A percentile compares a stretch with the other conserved stretches of the same genome.
These are phyloP conservation scores for Drosophila nr. perissopoda DNA, from an alignment of 2,888 invertebrate genomes.

Conservation along the genomic window DNA sequence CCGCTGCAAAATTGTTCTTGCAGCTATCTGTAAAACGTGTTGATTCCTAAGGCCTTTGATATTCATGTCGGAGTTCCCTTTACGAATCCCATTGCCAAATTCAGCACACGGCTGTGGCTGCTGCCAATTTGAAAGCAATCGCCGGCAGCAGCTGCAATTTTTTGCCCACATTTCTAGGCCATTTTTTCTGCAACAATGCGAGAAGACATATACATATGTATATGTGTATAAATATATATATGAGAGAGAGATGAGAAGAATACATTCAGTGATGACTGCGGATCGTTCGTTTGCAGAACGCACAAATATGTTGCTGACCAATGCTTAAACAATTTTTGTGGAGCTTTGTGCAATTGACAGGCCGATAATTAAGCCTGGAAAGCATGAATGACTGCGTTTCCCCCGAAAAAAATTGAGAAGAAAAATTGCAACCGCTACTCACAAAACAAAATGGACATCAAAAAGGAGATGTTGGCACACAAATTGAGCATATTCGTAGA, in stretches of 20 bases:
- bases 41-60: constrained; percentile 19
- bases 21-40: constrained; percentile 9
- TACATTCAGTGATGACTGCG: constrained; percentile 48
- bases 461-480: constrained; percentile 2
- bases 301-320: constrained; percentile 76
- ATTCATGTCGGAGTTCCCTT: constrained; percentile 12
- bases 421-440: not conserved
- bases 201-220: constrained; percentile 23
- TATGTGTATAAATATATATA: not conserved
- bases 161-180: constrained; percentile 24
- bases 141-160: constrained; percentile 42
- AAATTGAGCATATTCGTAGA: constrained; percentile 3
- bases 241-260: constrained; percentile 16
- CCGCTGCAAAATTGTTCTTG: constrained; percentile 3
- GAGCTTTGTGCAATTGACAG: constrained; percentile 84
- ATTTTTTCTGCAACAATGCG: constrained; percentile 33
- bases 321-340: constrained; percentile 73
- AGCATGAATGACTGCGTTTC: constrained; percentile 38
- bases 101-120: constrained; percentile 24
- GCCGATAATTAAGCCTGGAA: constrained; percentile 82
- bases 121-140: constrained; percentile 62
- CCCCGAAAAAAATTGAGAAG: not conserved
- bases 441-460: constrained; percentile 8
- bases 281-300: constrained; percentile 48
- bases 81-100: constrained; percentile 17